Evolutionary conservation across 2,888 invertebrate species (phyloP).

Genomic region (Tricholauxania praeusta): DNA sequence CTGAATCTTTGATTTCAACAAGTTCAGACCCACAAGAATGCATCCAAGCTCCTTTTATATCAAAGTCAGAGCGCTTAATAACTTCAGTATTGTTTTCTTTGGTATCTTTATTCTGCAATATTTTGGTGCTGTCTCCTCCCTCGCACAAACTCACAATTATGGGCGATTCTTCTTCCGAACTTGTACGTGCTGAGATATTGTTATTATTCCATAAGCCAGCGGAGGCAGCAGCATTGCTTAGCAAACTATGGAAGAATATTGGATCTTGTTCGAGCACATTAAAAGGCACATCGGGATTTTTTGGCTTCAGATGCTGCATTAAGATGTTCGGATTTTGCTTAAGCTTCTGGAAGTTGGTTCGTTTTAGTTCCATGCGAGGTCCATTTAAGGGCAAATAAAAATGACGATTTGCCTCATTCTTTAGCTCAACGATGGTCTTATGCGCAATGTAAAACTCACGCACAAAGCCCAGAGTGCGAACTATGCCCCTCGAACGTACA

Average conservation of each 20-base stretch:
- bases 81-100: neutral
- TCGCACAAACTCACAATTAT: constrained; percentile 14
- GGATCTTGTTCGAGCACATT: constrained; percentile 63
- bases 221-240: constrained; percentile 37
- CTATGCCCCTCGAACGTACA: neutral
- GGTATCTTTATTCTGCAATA: neutral
- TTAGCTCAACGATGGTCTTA: constrained; percentile 58
- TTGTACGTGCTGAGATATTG: neutral
- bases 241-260: constrained; percentile 59
- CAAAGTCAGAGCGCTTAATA: too few relatives aligned
- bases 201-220: neutral
- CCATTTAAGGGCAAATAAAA: constrained; percentile 56
- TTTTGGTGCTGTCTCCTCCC: constrained; percentile 19
- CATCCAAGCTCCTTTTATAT: too few relatives aligned
- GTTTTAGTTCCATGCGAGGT: constrained; percentile 49
- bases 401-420: constrained; percentile 51
- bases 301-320: constrained; percentile 53
- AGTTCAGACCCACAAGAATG: too few relatives aligned
- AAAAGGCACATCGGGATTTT: constrained; percentile 49
- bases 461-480: constrained; percentile 42
- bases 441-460: constrained; percentile 58
- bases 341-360: constrained; percentile 58
- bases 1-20: neutral
- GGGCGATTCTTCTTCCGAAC: neutral
- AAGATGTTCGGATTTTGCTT: constrained; percentile 57